Evolutionary conservation across 2,888 invertebrate species (phyloP).

Genomic region (Eudasyphora cyanicolor): DNA sequence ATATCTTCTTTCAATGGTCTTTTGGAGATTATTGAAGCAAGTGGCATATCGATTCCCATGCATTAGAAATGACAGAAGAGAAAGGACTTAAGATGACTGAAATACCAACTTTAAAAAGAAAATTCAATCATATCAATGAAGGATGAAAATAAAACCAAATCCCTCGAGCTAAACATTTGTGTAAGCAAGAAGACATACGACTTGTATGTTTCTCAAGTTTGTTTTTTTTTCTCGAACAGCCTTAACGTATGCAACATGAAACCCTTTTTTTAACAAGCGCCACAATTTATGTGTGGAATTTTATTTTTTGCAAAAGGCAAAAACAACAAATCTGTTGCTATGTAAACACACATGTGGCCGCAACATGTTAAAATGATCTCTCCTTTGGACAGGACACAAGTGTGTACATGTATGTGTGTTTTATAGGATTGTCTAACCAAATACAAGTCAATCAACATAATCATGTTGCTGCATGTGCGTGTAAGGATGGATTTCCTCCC

Average conservation of each 20-base stretch:
- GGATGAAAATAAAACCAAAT: conserved; percentile 31
- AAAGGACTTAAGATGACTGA: neutral
- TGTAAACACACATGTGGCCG: conserved; percentile 64
- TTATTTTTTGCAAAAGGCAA: conserved; percentile 29
- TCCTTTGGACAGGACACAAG: neutral
- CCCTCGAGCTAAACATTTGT: conserved; percentile 43
- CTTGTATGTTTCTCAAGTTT: conserved; percentile 5
- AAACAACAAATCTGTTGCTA: conserved; percentile 57
- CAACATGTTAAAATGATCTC: conserved; percentile 25
- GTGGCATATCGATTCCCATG: conserved; percentile 20
- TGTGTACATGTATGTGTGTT: conserved; percentile 26
- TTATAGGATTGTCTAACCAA: conserved; percentile 63
- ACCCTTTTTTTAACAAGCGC: conserved; percentile 53
- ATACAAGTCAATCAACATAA: conserved; percentile 66
- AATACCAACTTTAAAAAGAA: conserved; percentile 30
- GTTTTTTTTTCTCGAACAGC: conserved; percentile 21
- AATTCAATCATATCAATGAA: conserved; percentile 30
- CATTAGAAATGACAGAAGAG: conserved; percentile 49
- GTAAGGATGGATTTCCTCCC: conserved; percentile 3
- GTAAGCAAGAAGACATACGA: conserved; percentile 28
- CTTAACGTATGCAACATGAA: conserved; percentile 47
- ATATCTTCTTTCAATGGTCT: conserved; percentile 33
- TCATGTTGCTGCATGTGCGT: conserved; percentile 50
- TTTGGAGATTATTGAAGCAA: neutral
- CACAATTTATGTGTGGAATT: conserved; percentile 13